Percentiles rank a stretch among this genome's conserved stretches.
phyloP scores from a whole-genome alignment of 1,140 invertebrate genomes.

The Drosophila arizonae region DNA sequence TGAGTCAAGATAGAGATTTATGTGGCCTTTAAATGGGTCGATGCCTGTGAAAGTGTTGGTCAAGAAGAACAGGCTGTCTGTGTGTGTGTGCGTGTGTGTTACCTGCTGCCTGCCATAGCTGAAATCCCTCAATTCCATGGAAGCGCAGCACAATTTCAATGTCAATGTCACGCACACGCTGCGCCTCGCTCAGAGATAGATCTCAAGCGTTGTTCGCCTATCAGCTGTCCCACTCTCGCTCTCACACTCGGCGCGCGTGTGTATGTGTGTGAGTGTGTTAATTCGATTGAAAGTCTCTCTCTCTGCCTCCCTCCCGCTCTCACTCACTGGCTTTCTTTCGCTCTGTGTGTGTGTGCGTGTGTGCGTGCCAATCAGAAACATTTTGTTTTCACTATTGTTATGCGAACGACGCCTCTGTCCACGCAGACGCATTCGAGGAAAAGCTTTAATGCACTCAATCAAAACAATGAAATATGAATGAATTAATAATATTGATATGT shows the following conservation, averaged over 20 bases:
- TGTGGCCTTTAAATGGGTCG: conserved; percentile 48
- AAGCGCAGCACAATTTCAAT: conserved; percentile 53
- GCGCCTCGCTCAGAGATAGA: conserved; percentile 8
- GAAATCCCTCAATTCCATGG: conserved; percentile 18
- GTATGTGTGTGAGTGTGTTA: neutral
- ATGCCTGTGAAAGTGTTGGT: conserved; percentile 46
- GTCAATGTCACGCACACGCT: conserved; percentile 54
- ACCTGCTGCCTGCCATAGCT: conserved; percentile 16
- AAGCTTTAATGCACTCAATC: conserved; percentile 21
- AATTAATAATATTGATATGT: conserved; percentile 10
- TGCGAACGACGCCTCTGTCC: conserved; percentile 37
- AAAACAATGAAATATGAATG: conserved; percentile 6
- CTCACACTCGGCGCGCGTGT: neutral
- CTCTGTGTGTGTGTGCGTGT: neutral
- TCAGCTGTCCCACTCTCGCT: conserved; percentile 6
- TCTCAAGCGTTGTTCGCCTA: conserved; percentile 39
- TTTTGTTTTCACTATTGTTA: conserved; percentile 65
- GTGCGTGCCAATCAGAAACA: conserved; percentile 33
- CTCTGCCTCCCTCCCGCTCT: too few relatives aligned
- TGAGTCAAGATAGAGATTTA: conserved; percentile 54
- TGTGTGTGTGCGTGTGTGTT: conserved; percentile 7
- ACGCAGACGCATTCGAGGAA: conserved; percentile 30
- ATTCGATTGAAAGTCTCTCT: conserved; percentile 16
- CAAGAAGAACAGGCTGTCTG: neutral
- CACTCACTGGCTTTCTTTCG: neutral